phyloP scores from a whole-genome alignment of 2,888 invertebrate genomes.

The Drosophila incognita region DNA sequence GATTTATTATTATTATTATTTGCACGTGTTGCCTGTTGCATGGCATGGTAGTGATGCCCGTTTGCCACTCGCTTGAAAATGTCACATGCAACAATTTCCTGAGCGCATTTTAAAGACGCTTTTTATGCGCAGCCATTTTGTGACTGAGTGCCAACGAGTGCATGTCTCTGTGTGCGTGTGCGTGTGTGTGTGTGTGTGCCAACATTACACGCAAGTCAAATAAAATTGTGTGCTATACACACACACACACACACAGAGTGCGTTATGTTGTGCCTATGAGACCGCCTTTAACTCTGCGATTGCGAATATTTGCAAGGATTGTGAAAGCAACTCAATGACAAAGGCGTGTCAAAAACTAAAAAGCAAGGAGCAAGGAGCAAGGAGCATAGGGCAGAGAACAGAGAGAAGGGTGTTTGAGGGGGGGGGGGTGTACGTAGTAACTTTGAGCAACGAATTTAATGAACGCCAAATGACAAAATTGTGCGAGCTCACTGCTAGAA shows the following conservation, averaged over 20 bases:
- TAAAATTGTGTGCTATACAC: conserved; percentile 60
- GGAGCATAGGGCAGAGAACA: background rate
- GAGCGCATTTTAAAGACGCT: conserved; percentile 74
- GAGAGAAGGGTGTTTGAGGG: background rate
- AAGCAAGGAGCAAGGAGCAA: background rate
- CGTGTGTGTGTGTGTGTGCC: conserved; percentile 16
- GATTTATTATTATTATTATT: background rate
- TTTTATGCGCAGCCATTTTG: conserved; percentile 75
- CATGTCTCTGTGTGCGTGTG: conserved; percentile 20
- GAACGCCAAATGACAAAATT: conserved; percentile 47
- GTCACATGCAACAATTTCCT: conserved; percentile 79
- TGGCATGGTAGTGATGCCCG: background rate
- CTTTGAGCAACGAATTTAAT: conserved; percentile 46
- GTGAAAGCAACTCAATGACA: conserved; percentile 45
- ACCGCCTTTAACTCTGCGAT: conserved; percentile 39
- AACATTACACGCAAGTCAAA: conserved; percentile 19
- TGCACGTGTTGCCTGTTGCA: background rate
- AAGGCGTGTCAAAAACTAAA: background rate
- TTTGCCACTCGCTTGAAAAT: conserved; percentile 40
- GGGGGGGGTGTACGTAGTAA: conserved; percentile 11
- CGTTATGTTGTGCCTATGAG: conserved; percentile 50
- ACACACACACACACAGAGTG: conserved; percentile 38
- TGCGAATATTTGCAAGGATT: conserved; percentile 54
- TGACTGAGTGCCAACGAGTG: conserved; percentile 57
- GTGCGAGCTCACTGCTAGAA: conserved; percentile 10